phyloP scores from a whole-genome alignment of 30 jellyfish, hydroid and myxozoan species.

The Clytia hemisphaerica region DNA sequence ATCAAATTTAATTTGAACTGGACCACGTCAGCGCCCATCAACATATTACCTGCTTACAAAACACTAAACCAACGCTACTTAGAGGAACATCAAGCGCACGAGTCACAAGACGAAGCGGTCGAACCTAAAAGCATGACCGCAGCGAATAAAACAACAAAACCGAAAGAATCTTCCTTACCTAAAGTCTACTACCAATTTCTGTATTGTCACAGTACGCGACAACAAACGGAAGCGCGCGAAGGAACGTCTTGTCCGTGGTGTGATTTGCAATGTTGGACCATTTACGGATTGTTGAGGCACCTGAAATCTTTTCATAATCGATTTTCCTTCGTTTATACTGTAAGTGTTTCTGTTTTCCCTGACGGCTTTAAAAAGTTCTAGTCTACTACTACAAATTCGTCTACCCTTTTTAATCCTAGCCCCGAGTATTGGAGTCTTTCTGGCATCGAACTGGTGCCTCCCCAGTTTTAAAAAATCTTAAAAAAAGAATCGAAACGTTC shows the following conservation, averaged over 20 bases:
- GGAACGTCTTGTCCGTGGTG: conserved; percentile 92
- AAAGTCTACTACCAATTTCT: conserved; percentile 75
- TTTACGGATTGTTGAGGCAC: conserved; percentile 71
- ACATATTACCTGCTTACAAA: background rate
- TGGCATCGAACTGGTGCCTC: too few relatives aligned
- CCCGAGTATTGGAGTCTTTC: too few relatives aligned
- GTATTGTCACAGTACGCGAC: conserved; percentile 74
- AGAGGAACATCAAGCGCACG: too few relatives aligned
- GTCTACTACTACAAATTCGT: background rate
- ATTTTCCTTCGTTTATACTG: conserved; percentile 86
- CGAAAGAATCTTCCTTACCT: background rate
- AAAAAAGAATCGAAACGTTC: too few relatives aligned
- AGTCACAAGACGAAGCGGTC: too few relatives aligned
- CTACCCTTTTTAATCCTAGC: too few relatives aligned
- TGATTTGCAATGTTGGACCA: conserved; percentile 56
- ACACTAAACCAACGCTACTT: conserved; percentile 4
- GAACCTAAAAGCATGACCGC: background rate
- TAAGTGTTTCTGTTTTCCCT: conserved; percentile 22
- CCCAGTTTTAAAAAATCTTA: too few relatives aligned
- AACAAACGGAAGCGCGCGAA: conserved; percentile 95
- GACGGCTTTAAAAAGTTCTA: background rate
- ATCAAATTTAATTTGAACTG: conserved; percentile 69
- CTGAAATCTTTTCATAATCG: conserved; percentile 70
- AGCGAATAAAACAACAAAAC: background rate
- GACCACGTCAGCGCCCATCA: conserved; percentile 32